phyloP scores from a whole-genome alignment of 1,140 invertebrate species.

The Lethrus apterus region DNA sequence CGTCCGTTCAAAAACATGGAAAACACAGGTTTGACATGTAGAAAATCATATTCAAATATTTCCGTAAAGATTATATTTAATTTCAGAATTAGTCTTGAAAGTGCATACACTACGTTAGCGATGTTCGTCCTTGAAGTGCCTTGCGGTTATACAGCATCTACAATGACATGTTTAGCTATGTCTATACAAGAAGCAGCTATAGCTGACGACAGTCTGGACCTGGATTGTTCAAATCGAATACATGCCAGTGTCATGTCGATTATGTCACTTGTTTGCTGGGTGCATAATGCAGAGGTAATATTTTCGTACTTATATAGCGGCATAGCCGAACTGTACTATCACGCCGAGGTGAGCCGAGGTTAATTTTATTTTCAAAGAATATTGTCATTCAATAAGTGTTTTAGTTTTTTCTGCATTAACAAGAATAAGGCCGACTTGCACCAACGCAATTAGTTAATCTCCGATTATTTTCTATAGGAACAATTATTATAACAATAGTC shows the following conservation, averaged over 20 bases:
- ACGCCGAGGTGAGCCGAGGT: no score
- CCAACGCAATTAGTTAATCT: no score
- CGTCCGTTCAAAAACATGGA: conserved; percentile 43
- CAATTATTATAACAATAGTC: no score
- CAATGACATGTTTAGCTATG: conserved; percentile 48
- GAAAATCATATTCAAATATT: neutral
- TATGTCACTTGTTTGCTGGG: conserved; percentile 52
- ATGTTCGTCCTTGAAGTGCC: conserved; percentile 50
- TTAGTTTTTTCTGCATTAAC: no score
- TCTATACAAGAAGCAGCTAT: conserved; percentile 48
- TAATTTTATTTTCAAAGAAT: no score
- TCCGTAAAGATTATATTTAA: conserved; percentile 19
- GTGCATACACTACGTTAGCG: conserved; percentile 46
- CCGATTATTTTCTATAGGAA: no score
- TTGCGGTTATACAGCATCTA: conserved; percentile 49
- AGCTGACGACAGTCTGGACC: conserved; percentile 27
- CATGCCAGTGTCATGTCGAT: conserved; percentile 50
- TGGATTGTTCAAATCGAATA: conserved; percentile 43
- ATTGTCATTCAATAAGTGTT: no score
- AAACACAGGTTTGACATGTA: conserved; percentile 26
- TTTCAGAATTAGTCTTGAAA: conserved; percentile 43
- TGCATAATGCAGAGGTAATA: conserved; percentile 44
- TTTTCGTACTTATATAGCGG: no score
- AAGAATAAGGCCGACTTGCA: no score
- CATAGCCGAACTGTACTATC: no score